phyloP scores from a whole-genome alignment of 2,797 vertebrate species.

The Artibeus lituratus region DNA sequence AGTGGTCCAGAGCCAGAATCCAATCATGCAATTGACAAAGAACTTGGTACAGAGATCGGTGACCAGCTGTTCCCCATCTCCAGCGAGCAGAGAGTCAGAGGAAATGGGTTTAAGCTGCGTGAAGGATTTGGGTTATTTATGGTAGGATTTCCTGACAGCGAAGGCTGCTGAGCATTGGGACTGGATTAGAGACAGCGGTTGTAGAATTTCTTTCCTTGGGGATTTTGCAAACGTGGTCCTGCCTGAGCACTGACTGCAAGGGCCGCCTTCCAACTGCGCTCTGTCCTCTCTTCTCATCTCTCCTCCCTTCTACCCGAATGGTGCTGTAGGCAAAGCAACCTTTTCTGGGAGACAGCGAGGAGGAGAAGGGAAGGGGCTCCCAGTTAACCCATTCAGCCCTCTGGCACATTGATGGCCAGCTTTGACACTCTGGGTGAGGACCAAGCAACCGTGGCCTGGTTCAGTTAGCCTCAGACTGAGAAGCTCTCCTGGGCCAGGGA shows the following conservation, averaged over 20 bases:
- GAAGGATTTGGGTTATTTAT: conserved; percentile 73
- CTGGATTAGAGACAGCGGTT: conserved; percentile 47
- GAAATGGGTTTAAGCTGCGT: conserved; percentile 75
- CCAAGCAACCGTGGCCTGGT: not conserved
- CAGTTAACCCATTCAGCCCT: not conserved
- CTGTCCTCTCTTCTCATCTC: not conserved
- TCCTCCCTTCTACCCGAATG: not conserved
- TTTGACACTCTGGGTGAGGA: not conserved
- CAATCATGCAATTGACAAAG: conserved; percentile 58
- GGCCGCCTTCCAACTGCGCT: not conserved
- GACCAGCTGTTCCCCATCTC: conserved; percentile 71
- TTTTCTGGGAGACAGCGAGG: not conserved
- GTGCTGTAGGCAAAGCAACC: not conserved
- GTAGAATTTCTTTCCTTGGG: conserved; percentile 25
- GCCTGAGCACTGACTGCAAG: not conserved
- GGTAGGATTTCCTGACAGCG: conserved; percentile 56
- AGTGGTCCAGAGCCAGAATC: conserved; percentile 59
- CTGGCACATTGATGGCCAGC: not conserved
- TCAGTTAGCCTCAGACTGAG: not conserved
- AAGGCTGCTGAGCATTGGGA: conserved; percentile 61
- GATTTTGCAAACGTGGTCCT: conserved; percentile 42
- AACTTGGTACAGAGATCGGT: conserved; percentile 17
- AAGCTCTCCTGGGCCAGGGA: not conserved
- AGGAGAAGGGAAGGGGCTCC: not conserved
- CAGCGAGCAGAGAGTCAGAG: conserved; percentile 56